phyloP scores from a whole-genome alignment of 2,797 vertebrate species.

The Helicolenus hilgendorfi region DNA sequence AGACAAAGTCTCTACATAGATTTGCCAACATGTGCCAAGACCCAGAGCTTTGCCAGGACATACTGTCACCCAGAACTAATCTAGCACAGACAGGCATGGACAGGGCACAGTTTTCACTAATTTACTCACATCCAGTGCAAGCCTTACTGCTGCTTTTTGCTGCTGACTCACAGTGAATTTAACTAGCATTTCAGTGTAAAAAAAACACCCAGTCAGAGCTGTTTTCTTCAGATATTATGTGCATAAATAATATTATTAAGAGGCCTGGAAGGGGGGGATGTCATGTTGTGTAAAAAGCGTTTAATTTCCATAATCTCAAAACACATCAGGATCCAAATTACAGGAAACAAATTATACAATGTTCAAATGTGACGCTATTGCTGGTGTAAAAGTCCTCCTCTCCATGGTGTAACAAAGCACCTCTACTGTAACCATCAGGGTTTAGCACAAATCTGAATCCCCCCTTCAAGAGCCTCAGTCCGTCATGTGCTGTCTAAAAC shows the following conservation, averaged over 20 bases:
- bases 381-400: slow-evolving; percentile 6
- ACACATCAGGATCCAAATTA: neutral
- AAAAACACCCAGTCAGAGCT: neutral
- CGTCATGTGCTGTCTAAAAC: slow-evolving; percentile 61
- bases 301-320: neutral
- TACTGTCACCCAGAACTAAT: slow-evolving; percentile 77
- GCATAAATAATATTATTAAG: slow-evolving; percentile 11
- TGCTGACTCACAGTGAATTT: slow-evolving; percentile 16
- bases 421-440: slow-evolving; percentile 39
- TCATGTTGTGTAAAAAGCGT: neutral
- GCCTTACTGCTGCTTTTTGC: slow-evolving; percentile 21
- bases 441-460: slow-evolving; percentile 41
- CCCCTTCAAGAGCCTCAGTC: slow-evolving; percentile 46
- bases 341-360: neutral
- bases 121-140: slow-evolving; percentile 37
- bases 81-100: slow-evolving; percentile 57
- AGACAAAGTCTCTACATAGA: slow-evolving; percentile 63
- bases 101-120: slow-evolving; percentile 55
- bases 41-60: slow-evolving; percentile 62
- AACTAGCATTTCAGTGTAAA: slow-evolving; percentile 10
- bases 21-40: slow-evolving; percentile 68
- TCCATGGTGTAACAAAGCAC: slow-evolving; percentile 17
- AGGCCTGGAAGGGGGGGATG: neutral
- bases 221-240: slow-evolving; percentile 26
- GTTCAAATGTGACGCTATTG: neutral